A percentile compares a stretch with the other conserved stretches of the same genome.
phyloP scores from a whole-genome alignment of 2,888 invertebrate genomes.

The Colostygia pectinataria region DNA sequence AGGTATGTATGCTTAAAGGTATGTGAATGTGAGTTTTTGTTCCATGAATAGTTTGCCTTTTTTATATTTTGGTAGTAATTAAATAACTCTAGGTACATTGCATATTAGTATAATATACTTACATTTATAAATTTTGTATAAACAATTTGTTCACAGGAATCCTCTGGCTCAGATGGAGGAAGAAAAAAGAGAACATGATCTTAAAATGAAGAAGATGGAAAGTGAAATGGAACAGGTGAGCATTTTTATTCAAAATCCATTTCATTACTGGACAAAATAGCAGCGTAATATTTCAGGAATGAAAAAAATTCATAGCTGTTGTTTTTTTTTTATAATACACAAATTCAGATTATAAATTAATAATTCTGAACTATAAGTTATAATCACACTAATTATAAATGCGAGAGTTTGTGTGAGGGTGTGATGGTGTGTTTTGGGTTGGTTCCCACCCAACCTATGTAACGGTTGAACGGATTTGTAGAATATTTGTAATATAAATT shows the following conservation, averaged over 20 bases:
- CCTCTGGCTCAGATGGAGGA: conserved; percentile 99
- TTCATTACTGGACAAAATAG: too few relatives aligned
- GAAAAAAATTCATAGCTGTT: too few relatives aligned
- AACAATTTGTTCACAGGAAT: conserved; percentile 86
- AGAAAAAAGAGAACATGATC: conserved; percentile 97
- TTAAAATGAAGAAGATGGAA: conserved; percentile 99
- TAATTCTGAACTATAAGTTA: too few relatives aligned
- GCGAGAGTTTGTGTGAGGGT: too few relatives aligned
- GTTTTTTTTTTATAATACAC: too few relatives aligned
- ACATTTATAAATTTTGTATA: conserved; percentile 11
- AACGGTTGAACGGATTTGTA: too few relatives aligned
- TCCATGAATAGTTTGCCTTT: not conserved
- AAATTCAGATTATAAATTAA: too few relatives aligned
- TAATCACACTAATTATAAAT: too few relatives aligned
- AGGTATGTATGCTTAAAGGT: conserved; percentile 7
- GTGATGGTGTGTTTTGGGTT: too few relatives aligned
- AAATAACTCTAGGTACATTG: not conserved
- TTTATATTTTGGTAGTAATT: not conserved
- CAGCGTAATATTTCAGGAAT: too few relatives aligned
- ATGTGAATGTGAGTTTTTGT: conserved; percentile 1
- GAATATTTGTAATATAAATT: too few relatives aligned
- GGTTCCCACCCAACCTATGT: too few relatives aligned
- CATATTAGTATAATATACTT: not conserved
- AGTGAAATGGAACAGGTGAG: conserved; percentile 96
- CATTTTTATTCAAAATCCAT: not conserved